Evolutionary conservation across 2,888 invertebrate genomes (phyloP).

Genomic region (Linnaemya tessellans): DNA sequence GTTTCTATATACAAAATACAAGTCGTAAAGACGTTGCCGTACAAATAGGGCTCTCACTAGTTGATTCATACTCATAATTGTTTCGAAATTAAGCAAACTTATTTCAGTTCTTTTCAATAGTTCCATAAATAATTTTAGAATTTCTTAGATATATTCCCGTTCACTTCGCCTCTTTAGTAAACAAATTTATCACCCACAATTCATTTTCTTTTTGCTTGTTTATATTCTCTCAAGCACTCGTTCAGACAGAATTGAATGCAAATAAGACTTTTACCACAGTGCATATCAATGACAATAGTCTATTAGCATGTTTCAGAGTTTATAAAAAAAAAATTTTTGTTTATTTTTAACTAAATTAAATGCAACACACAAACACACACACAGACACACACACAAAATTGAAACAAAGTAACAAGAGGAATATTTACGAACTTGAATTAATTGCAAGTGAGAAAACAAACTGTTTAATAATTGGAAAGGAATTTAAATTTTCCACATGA

Average conservation of each 20-base stretch:
- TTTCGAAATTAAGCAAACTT: neutral
- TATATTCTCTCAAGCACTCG: neutral
- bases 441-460: conserved; percentile 13
- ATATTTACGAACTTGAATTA: neutral
- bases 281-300: conserved; percentile 46
- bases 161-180: neutral
- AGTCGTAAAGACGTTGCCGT: too few species aligned
- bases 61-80: too few species aligned
- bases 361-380: too few species aligned
- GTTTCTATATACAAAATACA: too few species aligned
- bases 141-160: neutral
- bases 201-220: neutral
- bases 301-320: conserved; percentile 50
- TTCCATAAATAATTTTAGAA: neutral
- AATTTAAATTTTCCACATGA: conserved; percentile 65
- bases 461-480: conserved; percentile 52
- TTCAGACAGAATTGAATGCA: neutral
- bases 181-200: neutral
- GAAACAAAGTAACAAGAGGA: conserved; percentile 1
- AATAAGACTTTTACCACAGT: neutral
- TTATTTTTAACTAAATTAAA: conserved; percentile 35
- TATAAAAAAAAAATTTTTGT: conserved; percentile 1
- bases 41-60: too few species aligned
- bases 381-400: neutral
- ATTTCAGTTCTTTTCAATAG: neutral